Evolutionary conservation across 1,140 invertebrate species (phyloP).

Genomic region (Pseudomyrmex concolor): DNA sequence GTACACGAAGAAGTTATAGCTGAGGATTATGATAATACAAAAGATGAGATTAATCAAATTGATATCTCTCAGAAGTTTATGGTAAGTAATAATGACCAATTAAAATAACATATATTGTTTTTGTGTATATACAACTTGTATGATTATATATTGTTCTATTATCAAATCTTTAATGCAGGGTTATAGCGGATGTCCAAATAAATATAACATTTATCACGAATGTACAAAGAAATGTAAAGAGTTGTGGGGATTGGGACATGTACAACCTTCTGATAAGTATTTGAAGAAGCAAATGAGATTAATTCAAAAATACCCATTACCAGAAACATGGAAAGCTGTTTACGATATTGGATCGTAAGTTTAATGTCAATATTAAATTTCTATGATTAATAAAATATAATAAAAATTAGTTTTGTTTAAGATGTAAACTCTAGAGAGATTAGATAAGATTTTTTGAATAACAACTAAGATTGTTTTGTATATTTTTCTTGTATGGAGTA

Average conservation of each 20-base stretch:
- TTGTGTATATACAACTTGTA: slow-evolving; percentile 72
- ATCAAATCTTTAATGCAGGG: slow-evolving; percentile 80
- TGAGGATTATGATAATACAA: slow-evolving; percentile 91
- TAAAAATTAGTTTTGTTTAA: not conserved
- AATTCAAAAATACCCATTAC: slow-evolving; percentile 95
- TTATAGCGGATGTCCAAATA: slow-evolving; percentile 96
- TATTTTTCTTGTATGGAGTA: not conserved
- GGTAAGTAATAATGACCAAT: slow-evolving; percentile 79
- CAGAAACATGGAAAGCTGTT: slow-evolving; percentile 96
- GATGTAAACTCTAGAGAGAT: too few relatives aligned
- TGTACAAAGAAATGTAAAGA: slow-evolving; percentile 96
- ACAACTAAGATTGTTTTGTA: too few relatives aligned
- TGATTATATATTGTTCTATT: not conserved
- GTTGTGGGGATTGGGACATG: slow-evolving; percentile 92
- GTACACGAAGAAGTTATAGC: slow-evolving; percentile 94
- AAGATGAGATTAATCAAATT: slow-evolving; percentile 82
- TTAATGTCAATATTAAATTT: slow-evolving; percentile 13
- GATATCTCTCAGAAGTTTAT: slow-evolving; percentile 83
- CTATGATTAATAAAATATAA: too few relatives aligned
- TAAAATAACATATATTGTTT: slow-evolving; percentile 81
- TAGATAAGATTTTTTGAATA: not conserved
- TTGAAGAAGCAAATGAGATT: slow-evolving; percentile 91
- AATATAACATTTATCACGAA: slow-evolving; percentile 97
- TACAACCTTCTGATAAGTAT: slow-evolving; percentile 90
- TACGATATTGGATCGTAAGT: slow-evolving; percentile 94